These are phyloP conservation scores for Sphecodes monilicornis DNA, from an alignment of 2,888 invertebrate genomes.

Conservation along the genomic window DNA sequence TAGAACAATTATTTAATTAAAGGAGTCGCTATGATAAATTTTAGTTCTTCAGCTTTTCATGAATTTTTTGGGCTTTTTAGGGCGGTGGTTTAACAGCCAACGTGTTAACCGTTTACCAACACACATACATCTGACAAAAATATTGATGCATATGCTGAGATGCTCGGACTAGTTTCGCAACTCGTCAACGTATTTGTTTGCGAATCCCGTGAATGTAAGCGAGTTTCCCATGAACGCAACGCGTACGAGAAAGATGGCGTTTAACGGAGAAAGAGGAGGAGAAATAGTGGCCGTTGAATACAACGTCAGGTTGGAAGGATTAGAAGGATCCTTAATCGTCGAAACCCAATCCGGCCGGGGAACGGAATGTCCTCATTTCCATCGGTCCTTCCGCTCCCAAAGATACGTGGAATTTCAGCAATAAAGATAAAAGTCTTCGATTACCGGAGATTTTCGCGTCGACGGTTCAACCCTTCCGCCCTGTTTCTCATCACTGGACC, in stretches of 20 bases:
- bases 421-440: slow-evolving; percentile 80
- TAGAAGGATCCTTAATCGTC: slow-evolving; percentile 79
- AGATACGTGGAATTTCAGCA: slow-evolving; percentile 77
- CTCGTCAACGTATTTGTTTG: slow-evolving; percentile 65
- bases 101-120: background rate
- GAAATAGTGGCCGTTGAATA: slow-evolving; percentile 53
- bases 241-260: slow-evolving; percentile 38
- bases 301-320: slow-evolving; percentile 74
- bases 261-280: slow-evolving; percentile 18
- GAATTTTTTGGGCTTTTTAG: background rate
- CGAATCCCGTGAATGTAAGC: slow-evolving; percentile 50
- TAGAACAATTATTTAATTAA: no score
- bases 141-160: slow-evolving; percentile 36
- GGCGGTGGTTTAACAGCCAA: background rate
- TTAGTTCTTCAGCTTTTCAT: background rate
- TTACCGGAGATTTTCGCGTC: slow-evolving; percentile 54
- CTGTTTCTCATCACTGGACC: background rate
- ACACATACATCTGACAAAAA: slow-evolving; percentile 39
- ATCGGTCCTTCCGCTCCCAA: slow-evolving; percentile 72
- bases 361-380: slow-evolving; percentile 81
- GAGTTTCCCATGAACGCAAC: slow-evolving; percentile 37
- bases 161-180: slow-evolving; percentile 58
- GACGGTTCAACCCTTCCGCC: background rate
- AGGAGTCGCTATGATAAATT: no score
- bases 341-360: slow-evolving; percentile 75